Conservation (phyloP, 2,113 vertebrate species). For the Mionectes macconnelli region DNA sequence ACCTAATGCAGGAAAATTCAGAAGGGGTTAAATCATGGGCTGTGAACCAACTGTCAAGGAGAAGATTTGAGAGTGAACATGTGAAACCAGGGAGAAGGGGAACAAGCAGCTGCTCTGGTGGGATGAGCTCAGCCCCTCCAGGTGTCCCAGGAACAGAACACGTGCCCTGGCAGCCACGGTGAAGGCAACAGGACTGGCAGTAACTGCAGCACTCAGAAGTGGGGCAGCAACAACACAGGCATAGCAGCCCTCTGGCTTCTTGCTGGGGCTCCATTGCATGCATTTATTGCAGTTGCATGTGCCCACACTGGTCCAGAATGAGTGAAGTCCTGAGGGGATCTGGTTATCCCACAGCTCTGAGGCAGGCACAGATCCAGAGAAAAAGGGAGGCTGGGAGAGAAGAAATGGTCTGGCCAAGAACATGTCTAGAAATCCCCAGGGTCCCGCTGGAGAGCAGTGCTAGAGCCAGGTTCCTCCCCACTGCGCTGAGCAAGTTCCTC, state of each 20-base stretch:
- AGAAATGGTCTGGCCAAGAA: neutral
- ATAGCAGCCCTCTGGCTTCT: neutral
- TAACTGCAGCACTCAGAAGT: neutral
- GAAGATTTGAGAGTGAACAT: neutral
- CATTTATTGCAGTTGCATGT: neutral
- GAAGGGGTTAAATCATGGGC: neutral
- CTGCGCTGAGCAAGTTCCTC: neutral
- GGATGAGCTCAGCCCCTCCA: neutral
- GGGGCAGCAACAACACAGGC: neutral
- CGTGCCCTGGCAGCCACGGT: fast-evolving
- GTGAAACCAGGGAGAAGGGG: neutral
- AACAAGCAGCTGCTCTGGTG: neutral
- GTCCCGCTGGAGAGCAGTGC: neutral
- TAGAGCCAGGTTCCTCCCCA: neutral
- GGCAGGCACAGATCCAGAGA: neutral
- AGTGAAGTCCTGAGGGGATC: neutral
- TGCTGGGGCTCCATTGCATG: neutral
- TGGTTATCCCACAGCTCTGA: neutral
- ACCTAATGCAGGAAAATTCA: neutral
- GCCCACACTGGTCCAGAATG: neutral
- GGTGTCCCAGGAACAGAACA: neutral
- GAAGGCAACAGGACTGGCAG: neutral
- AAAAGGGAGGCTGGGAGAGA: neutral
- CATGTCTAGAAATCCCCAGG: neutral
- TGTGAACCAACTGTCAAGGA: neutral